Evolutionary conservation across 2,888 invertebrate genomes (phyloP), one percentile per base, ranked within the genome.

Genomic region (Cataglyphis livida): DNA sequence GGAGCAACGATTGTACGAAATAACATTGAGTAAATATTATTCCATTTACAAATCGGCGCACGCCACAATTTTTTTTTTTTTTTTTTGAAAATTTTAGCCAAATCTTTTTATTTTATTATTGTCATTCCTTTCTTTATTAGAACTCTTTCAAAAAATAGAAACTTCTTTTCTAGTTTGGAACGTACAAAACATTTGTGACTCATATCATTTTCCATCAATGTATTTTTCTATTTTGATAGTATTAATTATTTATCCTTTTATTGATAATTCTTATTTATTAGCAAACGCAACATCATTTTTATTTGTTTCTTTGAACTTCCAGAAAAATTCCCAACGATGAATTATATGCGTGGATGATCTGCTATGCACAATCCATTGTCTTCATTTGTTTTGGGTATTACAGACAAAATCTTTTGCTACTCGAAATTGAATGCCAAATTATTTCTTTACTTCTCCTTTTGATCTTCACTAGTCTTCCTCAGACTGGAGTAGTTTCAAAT

Each of bases 1-100:
- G 51, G n/a, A 54, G 5, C 3, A n/a, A n/a, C 7, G 9, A 54
- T 21, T n/a, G n/a, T 54, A 54, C 70, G 25, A 87, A 89, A 87
- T 3, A 87, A 41, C 83, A 90, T 83, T 5, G 87, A 75, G 78
- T 82, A 89, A 5, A 89, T 44, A 5, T 81, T 83, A 57, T 87
- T 89, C 7, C 10, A 57, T 38, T 38, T 9, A 38, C 25, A 1
- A 12, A 12, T 3, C 10, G 25, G 25, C 57, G 25, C 12, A 7
- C 4, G 9, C 57, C 21, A 10, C 12, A 25, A 25, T 25, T 25
- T 57, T 0, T 3, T 25, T 12, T 25, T 25, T 12, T 1, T 12
- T 48, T 1, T 25, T 3, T n/a, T n/a, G n/a, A 54, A 3, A 3
- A 57, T 3, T 18, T 21, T 12, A 21, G 18, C 57, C 4, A 10